Evolutionary conservation across 2,888 invertebrate genomes (phyloP), one percentile per base, ranked within the genome.

Genomic region (Andrena bucephala): DNA sequence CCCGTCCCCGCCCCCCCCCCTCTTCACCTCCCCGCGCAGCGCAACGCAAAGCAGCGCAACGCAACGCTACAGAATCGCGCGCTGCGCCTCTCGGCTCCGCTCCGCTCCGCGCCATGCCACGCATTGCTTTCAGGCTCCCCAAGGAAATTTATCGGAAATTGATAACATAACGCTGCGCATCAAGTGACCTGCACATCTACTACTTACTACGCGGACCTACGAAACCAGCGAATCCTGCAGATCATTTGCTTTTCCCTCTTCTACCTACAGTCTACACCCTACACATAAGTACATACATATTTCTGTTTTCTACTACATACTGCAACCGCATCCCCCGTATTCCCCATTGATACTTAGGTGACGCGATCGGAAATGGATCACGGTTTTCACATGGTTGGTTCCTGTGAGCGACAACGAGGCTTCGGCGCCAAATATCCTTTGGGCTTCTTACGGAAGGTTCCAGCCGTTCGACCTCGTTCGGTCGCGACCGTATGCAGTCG

Each of bases 391-490:
- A 13, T 2, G 52, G 2, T 20, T 20, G 2, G 52, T 52, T 52
- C 52, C 52, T 20, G 20, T 2, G 2, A n/a, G 52, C 52, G 8
- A 52, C 20, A 8, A 52, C 20, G 59, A 59, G 29, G 48, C 36
- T 59, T 50, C 66, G 63, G 57, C 33, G 50, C 48, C 63, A 48
- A 24, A 57, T 60, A 68, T 83, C 68, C 57, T 83, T 68, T 54
- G 68, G 65, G 27, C 42, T 62, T 75, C 69, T 75, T 75, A 65
- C 84, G 77, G 88, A 88, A 88, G 79, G 76, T 89, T 89, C 89
- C 90, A 89, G 89, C 80, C 81, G 82, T 88, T 83, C 86, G 88
- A 86, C 88, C 89, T 89, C 85, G 81, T 88, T 89, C 79, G 59
- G 52, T 68, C 74, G 71, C 73, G 66, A 62, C 72, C 60, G 82